A percentile compares a stretch with the other conserved stretches of the same genome.
Conservation (phyloP, 2,888 invertebrate species). For the Trachelus troglodyta region DNA sequence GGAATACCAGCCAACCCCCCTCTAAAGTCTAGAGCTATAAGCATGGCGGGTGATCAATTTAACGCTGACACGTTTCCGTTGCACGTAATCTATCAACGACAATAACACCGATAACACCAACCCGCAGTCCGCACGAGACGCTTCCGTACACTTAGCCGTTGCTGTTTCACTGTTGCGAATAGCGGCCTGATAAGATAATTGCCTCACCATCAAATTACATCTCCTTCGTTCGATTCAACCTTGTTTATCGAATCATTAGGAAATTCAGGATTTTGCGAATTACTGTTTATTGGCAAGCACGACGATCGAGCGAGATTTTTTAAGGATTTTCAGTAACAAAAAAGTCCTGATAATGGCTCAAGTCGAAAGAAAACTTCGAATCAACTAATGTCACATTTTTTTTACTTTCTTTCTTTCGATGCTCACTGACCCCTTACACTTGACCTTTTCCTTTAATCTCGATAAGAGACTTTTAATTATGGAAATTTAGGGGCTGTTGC, state of each 20-base stretch:
- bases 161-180: neutral
- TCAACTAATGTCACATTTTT: neutral
- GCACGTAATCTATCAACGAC: conserved; percentile 41
- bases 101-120: conserved; percentile 29
- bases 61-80: conserved; percentile 37
- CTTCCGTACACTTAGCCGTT: neutral
- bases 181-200: neutral
- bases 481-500: neutral
- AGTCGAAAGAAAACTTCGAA: too few relatives aligned
- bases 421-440: neutral
- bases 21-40: neutral
- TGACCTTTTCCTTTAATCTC: neutral
- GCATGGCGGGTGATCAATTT: conserved; percentile 37
- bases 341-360: too few relatives aligned
- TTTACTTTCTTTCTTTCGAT: neutral
- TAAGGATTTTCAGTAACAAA: too few relatives aligned
- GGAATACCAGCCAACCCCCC: neutral
- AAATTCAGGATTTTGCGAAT: neutral
- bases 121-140: conserved; percentile 17
- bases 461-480: neutral
- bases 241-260: neutral
- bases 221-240: neutral
- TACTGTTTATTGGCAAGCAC: neutral
- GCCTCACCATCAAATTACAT: neutral
- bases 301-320: neutral